A percentile compares a stretch with the other conserved stretches of the same genome.
phyloP scores from a whole-genome alignment of 2,113 vertebrate species.

The Nesoenas mayeri region DNA sequence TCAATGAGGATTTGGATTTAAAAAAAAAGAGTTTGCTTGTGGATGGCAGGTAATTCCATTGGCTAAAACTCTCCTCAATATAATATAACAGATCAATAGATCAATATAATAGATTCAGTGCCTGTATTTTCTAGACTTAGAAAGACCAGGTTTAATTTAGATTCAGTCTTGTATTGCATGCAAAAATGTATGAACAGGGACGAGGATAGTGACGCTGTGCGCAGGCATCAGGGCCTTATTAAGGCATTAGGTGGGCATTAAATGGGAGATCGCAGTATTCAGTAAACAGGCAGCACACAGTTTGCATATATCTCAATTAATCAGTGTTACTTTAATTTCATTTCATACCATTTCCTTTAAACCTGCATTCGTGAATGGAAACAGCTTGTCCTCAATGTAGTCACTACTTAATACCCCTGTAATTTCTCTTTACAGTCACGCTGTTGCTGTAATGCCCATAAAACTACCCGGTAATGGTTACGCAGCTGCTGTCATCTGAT shows the following conservation, averaged over 20 bases:
- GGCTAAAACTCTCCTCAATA: background rate
- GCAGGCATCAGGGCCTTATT: background rate
- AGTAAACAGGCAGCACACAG: background rate
- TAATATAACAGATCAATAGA: no score
- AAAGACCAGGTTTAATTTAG: background rate
- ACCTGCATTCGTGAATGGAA: background rate
- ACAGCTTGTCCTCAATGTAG: background rate
- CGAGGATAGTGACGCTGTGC: background rate
- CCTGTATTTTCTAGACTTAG: background rate
- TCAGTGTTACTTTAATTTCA: background rate
- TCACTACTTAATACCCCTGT: background rate
- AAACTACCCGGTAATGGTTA: background rate
- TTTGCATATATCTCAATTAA: background rate
- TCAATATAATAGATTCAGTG: background rate
- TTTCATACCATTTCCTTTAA: background rate
- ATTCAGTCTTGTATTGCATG: background rate
- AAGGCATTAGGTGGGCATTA: background rate
- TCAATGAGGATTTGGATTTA: background rate
- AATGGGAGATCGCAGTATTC: background rate
- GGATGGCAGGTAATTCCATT: background rate
- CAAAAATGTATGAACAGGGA: background rate
- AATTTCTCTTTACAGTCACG: conserved; percentile 1
- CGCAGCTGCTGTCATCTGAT: background rate
- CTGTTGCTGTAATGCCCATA: conserved; percentile 14
- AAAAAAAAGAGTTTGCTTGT: background rate